Evolutionary conservation across 2,113 vertebrate species (phyloP).

Genomic region (Mirza zaza): DNA sequence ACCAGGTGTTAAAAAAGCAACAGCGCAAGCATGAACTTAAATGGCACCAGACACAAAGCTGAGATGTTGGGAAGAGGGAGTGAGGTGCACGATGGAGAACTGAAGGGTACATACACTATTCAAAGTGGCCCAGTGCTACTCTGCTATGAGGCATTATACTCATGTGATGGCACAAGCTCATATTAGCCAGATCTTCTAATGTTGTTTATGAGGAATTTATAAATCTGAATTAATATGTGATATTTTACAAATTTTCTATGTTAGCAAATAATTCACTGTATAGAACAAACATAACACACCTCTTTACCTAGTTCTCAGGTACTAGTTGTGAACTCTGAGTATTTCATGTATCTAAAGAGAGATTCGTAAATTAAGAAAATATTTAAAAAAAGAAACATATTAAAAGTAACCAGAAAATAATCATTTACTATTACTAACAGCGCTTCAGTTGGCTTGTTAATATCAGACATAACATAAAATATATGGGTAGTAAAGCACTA

Average conservation of each 20-base stretch:
- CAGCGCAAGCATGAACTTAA: neutral
- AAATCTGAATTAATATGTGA: neutral
- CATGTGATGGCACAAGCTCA: neutral
- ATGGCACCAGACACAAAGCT: neutral
- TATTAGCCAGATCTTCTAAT: neutral
- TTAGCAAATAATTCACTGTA: neutral
- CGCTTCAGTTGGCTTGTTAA: neutral
- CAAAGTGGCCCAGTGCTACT: neutral
- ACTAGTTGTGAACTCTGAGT: neutral
- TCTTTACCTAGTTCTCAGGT: neutral
- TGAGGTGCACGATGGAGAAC: rapidly evolving
- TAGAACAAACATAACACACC: neutral
- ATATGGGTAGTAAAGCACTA: neutral
- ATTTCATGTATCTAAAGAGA: neutral
- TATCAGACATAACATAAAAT: neutral
- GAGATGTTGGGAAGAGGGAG: neutral
- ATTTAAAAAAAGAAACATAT: neutral
- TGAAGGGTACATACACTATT: neutral
- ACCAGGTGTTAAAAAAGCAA: neutral
- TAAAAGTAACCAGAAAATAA: neutral
- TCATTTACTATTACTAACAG: neutral
- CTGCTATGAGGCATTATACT: rapidly evolving
- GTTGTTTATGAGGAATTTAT: neutral
- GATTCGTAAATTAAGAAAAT: neutral
- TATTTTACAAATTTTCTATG: neutral